Conservation (phyloP, 1,140 invertebrate species). For the Tetragonula clypearis region DNA sequence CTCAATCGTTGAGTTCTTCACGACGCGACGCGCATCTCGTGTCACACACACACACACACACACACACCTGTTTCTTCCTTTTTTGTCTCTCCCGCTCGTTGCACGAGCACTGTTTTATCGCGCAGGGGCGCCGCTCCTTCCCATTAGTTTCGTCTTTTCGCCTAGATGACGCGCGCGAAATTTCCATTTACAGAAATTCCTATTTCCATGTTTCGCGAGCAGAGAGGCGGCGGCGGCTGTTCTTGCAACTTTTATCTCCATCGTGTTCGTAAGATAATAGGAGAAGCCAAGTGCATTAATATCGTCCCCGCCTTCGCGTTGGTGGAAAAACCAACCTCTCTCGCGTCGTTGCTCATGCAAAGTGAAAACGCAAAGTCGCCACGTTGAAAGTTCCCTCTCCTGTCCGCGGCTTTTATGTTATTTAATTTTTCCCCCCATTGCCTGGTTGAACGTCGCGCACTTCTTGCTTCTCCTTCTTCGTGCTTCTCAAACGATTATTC, state of each 20-base stretch:
- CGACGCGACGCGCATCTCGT: neutral
- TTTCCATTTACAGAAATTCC: neutral
- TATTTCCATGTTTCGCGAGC: neutral
- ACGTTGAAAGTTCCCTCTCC: neutral
- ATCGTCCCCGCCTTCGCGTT: neutral
- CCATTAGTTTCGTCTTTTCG: neutral
- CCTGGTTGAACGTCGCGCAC: too few species aligned
- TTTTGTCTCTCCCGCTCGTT: neutral
- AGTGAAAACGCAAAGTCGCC: neutral
- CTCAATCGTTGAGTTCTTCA: constrained; percentile 27
- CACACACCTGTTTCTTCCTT: constrained; percentile 7
- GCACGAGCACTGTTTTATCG: neutral
- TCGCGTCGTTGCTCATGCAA: neutral
- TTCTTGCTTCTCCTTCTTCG: neutral
- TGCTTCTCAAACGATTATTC: neutral
- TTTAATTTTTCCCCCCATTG: neutral
- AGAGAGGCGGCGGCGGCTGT: neutral
- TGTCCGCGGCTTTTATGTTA: neutral
- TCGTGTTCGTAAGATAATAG: too few species aligned
- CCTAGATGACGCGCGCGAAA: neutral
- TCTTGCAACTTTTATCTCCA: neutral
- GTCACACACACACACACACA: neutral
- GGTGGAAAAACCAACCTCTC: neutral
- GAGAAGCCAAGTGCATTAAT: too few species aligned
- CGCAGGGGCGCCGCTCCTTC: neutral